phyloP scores from a whole-genome alignment of 2,888 invertebrate species.

The Eristalis arbustorum region DNA sequence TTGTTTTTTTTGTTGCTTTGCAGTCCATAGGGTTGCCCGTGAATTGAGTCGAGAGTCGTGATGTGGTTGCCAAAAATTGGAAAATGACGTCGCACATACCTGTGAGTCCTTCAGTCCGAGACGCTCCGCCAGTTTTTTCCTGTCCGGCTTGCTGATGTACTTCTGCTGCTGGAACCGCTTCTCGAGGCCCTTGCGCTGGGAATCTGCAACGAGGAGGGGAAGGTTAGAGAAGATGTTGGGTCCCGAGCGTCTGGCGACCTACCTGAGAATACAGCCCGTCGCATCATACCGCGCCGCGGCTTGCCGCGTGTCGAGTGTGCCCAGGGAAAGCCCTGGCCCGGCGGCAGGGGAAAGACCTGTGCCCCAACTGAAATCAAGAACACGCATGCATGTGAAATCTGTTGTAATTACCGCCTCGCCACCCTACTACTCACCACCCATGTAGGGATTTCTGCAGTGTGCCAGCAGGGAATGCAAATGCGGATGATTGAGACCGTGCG shows the following conservation, averaged over 20 bases:
- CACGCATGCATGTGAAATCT: slow-evolving; percentile 34
- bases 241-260: slow-evolving; percentile 49
- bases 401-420: slow-evolving; percentile 49
- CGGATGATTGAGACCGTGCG: slow-evolving; percentile 88
- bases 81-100: slow-evolving; percentile 82
- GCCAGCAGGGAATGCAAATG: slow-evolving; percentile 91
- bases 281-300: slow-evolving; percentile 97
- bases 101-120: slow-evolving; percentile 98
- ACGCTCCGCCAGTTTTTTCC: slow-evolving; percentile 97
- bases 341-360: slow-evolving; percentile 84
- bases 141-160: slow-evolving; percentile 98
- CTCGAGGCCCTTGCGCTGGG: slow-evolving; percentile 97
- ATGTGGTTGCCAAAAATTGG: slow-evolving; percentile 31
- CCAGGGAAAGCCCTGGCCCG: slow-evolving; percentile 89
- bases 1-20: neutral
- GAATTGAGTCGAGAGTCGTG: slow-evolving; percentile 62
- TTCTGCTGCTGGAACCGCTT: slow-evolving; percentile 98
- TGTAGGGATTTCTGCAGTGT: slow-evolving; percentile 91
- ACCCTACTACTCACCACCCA: slow-evolving; percentile 82
- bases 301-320: slow-evolving; percentile 95
- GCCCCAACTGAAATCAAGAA: slow-evolving; percentile 81
- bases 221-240: neutral
- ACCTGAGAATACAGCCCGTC: slow-evolving; percentile 95
- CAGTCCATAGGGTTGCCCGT: slow-evolving; percentile 39
- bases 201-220: slow-evolving; percentile 82